Percentiles rank a stretch among this genome's conserved stretches.
Evolutionary conservation across 2,888 invertebrate genomes (phyloP).

Genomic region (Drosophila barbarae): DNA sequence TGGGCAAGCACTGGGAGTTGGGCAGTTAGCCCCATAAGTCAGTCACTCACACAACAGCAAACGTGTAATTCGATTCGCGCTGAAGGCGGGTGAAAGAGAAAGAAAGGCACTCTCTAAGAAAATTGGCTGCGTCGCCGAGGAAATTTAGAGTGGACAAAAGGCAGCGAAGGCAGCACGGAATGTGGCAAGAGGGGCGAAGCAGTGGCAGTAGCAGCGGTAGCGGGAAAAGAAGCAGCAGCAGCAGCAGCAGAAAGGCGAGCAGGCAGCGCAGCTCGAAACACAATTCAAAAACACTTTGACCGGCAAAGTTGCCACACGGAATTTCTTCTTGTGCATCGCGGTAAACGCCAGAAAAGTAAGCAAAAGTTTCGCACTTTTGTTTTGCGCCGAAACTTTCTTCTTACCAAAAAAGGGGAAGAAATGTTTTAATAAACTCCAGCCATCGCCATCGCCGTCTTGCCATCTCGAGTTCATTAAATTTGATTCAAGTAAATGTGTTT

Average conservation of each 20-base stretch:
- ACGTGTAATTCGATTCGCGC: conserved; percentile 68
- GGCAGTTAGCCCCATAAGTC: conserved; percentile 71
- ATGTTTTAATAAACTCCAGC: conserved; percentile 70
- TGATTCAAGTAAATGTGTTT: conserved; percentile 59
- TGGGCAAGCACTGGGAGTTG: conserved; percentile 7
- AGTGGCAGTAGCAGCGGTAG: conserved; percentile 14
- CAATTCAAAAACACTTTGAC: conserved; percentile 78
- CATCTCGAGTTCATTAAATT: conserved; percentile 69
- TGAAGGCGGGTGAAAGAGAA: conserved; percentile 30
- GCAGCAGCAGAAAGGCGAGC: conserved; percentile 26
- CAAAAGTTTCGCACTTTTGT: conserved; percentile 51
- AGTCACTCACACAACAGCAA: conserved; percentile 61
- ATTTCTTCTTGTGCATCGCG: conserved; percentile 65
- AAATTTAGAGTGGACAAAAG: conserved; percentile 71
- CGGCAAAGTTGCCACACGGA: conserved; percentile 78
- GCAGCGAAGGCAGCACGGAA: conserved; percentile 24
- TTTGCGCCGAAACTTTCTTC: conserved; percentile 54
- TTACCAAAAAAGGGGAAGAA: conserved; percentile 12
- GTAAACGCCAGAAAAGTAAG: conserved; percentile 44
- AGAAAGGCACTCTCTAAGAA: conserved; percentile 60
- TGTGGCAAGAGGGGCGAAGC: conserved; percentile 1
- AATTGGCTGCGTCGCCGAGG: conserved; percentile 63
- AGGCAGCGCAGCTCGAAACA: conserved; percentile 63
- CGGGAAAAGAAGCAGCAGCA: conserved; percentile 7
- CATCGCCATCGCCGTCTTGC: conserved; percentile 25